Evolutionary conservation across 2,797 vertebrate genomes (phyloP).

Genomic region (Rousettus madagascariensis): DNA sequence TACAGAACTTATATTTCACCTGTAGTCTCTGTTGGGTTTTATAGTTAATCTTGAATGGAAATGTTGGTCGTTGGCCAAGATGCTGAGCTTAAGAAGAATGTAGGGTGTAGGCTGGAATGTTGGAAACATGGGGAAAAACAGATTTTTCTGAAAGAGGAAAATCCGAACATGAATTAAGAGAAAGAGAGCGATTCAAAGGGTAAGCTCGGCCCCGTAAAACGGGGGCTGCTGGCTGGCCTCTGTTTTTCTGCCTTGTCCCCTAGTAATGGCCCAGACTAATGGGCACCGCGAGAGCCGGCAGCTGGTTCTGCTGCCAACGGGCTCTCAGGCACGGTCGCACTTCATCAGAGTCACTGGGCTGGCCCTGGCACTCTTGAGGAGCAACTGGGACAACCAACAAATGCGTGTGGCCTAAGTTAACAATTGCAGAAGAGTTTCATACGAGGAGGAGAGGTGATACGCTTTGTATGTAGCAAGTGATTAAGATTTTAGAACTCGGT

Average conservation of each 20-base stretch:
- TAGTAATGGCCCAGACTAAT: not conserved
- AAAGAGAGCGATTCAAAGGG: not conserved
- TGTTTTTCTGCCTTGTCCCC: not conserved
- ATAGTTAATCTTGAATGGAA: not conserved
- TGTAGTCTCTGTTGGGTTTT: not conserved
- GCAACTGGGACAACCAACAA: not conserved
- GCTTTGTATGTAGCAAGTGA: not conserved
- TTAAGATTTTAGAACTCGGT: not conserved
- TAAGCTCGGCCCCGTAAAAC: not conserved
- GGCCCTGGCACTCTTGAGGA: not conserved
- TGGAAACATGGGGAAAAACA: not conserved
- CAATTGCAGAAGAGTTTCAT: not conserved
- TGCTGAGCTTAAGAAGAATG: slow-evolving; percentile 1
- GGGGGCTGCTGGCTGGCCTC: not conserved
- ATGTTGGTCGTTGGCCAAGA: not conserved
- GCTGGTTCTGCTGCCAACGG: not conserved
- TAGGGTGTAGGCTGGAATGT: not conserved
- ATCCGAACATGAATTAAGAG: not conserved
- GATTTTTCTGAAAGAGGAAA: not conserved
- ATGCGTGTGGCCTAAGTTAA: not conserved
- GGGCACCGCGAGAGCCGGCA: not conserved
- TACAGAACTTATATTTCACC: not conserved
- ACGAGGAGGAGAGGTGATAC: not conserved
- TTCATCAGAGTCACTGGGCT: rapidly evolving
- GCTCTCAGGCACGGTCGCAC: not conserved